Evolutionary conservation across 2,113 vertebrate genomes (phyloP), one percentile per base, ranked within the genome.

Genomic region (Oncorhynchus mykiss): DNA sequence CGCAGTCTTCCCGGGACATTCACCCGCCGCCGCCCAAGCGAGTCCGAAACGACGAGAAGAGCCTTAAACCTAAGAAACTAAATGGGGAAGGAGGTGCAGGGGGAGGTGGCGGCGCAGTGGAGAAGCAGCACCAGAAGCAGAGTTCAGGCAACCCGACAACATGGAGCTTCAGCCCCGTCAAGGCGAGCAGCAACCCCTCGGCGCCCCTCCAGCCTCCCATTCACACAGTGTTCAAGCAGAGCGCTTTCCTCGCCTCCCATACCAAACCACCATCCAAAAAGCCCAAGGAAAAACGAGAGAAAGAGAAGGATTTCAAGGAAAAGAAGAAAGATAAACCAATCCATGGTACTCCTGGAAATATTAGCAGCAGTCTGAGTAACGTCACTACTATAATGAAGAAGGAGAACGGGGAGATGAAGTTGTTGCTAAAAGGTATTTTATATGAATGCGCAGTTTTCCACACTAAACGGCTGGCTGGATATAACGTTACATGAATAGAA

Each of bases 21-120:
- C 91, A 90, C 67, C 90, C 92, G 11, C 95, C 93, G 86, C 93
- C 93, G 80, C 80, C 95, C 75, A 96, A 96, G 89, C 95, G 94
- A 86, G 74, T 94, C 84, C 94, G 94, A 77, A 86, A 86, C 0
- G 95, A 96, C 6, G 95, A 96, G 85, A 92, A 91, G 85, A 91
- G 90, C 82, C 83, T 89, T 48, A 96, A 95, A 87, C 87, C 93
- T n/a, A 97, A 94, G 90, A 96, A 95, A 90, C 87, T 97, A 88
- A 95, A 94, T 90, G 88, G 90, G 75, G 91, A 92, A 67, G 84
- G 93, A 69, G 94, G 93, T 27, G 65, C 62, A 80, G 92, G 92
- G 83, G 93, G 89, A 87, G 91, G 86, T 80, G 84, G 91, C 45
- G 80, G 91, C 89, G 89, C 91, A 82, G 91, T 82, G 83, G 90